Evolutionary conservation across 2,797 vertebrate species (phyloP).

Genomic region (Nannoperca obscura): DNA sequence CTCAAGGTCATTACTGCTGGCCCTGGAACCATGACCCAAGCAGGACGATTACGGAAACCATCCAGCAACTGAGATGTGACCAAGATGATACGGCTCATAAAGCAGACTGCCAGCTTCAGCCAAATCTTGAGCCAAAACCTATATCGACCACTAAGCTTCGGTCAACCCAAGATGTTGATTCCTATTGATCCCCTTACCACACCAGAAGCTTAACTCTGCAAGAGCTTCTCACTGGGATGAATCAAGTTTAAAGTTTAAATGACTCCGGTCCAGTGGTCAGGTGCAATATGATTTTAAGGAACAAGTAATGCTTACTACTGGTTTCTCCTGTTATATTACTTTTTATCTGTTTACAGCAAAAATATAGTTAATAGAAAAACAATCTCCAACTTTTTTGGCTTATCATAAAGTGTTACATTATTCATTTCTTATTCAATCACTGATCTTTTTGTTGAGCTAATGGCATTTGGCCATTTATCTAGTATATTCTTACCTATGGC

Average conservation of each 20-base stretch:
- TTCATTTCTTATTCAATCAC: not conserved
- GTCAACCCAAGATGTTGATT: constrained; percentile 9
- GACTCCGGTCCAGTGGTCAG: not conserved
- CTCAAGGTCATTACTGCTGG: constrained; percentile 10
- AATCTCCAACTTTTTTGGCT: not conserved
- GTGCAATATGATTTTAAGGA: not conserved
- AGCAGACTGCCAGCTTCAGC: not conserved
- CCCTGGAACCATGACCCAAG: not conserved
- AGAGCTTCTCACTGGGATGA: not conserved
- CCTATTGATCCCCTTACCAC: not conserved
- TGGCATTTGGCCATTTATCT: not conserved
- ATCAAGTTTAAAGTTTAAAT: not conserved
- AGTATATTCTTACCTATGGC: not conserved
- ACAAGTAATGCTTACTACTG: not conserved
- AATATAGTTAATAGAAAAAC: not conserved
- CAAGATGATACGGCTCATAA: not conserved
- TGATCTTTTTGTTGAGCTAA: constrained; percentile 5
- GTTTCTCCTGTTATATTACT: not conserved
- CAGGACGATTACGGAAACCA: not conserved
- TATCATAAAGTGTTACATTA: not conserved
- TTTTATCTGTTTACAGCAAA: not conserved
- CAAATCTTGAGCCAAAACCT: not conserved
- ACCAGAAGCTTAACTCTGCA: not conserved
- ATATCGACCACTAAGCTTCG: not conserved
- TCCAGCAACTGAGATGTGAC: not conserved